Conservation (phyloP, 2,797 vertebrate species). For the Mormyrus hasselquistii region DNA sequence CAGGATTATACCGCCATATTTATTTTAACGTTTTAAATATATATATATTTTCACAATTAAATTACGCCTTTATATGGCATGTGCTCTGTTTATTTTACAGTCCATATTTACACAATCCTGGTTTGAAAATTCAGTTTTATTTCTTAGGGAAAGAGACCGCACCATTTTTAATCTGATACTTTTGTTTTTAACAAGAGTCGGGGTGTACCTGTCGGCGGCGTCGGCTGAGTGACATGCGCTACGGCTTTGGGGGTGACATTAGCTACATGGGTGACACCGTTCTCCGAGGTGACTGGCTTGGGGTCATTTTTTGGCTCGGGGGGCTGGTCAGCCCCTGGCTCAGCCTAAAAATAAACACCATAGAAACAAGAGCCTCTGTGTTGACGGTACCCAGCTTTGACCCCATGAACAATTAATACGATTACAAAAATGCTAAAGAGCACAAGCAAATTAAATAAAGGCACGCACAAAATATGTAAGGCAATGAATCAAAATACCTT, state of each 20-base stretch:
- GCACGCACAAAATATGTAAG: not conserved
- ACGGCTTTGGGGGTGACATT: conserved; percentile 75
- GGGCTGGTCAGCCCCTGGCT: conserved; percentile 52
- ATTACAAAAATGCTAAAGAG: not conserved
- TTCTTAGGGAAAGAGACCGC: not conserved
- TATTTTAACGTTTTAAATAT: not conserved
- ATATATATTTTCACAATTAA: not conserved
- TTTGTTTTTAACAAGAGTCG: not conserved
- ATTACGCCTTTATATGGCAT: not conserved
- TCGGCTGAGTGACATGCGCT: conserved; percentile 73
- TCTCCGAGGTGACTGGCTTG: conserved; percentile 77
- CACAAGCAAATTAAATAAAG: not conserved
- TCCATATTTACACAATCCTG: not conserved
- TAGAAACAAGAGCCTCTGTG: not conserved
- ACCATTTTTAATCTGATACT: not conserved
- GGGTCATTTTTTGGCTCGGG: conserved; percentile 75
- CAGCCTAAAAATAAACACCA: conserved; percentile 45
- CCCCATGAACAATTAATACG: not conserved
- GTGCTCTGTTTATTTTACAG: not conserved
- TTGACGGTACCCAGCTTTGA: not conserved
- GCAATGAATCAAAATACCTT: not conserved
- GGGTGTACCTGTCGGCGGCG: conserved; percentile 71
- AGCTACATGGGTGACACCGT: conserved; percentile 78
- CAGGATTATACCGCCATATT: not conserved
- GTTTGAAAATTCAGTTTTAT: not conserved